A percentile compares a stretch with the other conserved stretches of the same genome.
phyloP scores from a whole-genome alignment of 92 coral and sea anemone genomes.

The Epizoanthus illoricatus region DNA sequence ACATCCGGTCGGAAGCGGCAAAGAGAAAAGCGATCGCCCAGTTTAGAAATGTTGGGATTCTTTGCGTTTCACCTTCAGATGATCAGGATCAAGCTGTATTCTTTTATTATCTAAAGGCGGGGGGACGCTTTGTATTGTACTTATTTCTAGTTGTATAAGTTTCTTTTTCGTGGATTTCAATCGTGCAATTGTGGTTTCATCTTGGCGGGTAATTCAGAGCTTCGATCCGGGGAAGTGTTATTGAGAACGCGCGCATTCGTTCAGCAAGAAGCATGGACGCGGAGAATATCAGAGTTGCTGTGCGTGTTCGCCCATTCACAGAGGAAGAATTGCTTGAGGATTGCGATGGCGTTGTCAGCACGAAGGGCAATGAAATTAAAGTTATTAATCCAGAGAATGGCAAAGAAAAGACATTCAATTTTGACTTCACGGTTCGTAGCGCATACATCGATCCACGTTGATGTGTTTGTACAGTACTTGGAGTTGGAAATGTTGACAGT shows the following conservation, averaged over 20 bases:
- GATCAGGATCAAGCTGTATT: slow-evolving; percentile 44
- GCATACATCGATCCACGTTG: neutral
- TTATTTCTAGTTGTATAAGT: slow-evolving; percentile 6
- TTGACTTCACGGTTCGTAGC: slow-evolving; percentile 84
- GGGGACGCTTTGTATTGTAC: slow-evolving; percentile 33
- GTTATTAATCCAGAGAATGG: slow-evolving; percentile 78
- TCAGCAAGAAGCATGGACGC: slow-evolving; percentile 28
- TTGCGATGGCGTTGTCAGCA: slow-evolving; percentile 67
- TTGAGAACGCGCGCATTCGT: neutral
- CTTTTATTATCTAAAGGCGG: slow-evolving; percentile 32
- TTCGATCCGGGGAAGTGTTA: slow-evolving; percentile 12
- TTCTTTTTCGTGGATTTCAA: neutral
- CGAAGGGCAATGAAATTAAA: slow-evolving; percentile 67
- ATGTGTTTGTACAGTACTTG: slow-evolving; percentile 30
- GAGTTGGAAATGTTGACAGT: slow-evolving; percentile 31
- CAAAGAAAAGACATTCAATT: slow-evolving; percentile 76
- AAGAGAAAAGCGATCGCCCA: slow-evolving; percentile 34
- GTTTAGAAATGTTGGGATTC: slow-evolving; percentile 62
- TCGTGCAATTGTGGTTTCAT: neutral
- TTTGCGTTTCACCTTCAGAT: slow-evolving; percentile 51
- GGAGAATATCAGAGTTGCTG: slow-evolving; percentile 76
- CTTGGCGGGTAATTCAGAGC: slow-evolving; percentile 23
- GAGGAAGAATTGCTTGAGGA: slow-evolving; percentile 71
- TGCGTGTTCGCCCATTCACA: slow-evolving; percentile 74
- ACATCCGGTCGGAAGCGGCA: slow-evolving; percentile 86